phyloP scores from a whole-genome alignment of 2,113 vertebrate genomes.

The Xenopus laevis region DNA sequence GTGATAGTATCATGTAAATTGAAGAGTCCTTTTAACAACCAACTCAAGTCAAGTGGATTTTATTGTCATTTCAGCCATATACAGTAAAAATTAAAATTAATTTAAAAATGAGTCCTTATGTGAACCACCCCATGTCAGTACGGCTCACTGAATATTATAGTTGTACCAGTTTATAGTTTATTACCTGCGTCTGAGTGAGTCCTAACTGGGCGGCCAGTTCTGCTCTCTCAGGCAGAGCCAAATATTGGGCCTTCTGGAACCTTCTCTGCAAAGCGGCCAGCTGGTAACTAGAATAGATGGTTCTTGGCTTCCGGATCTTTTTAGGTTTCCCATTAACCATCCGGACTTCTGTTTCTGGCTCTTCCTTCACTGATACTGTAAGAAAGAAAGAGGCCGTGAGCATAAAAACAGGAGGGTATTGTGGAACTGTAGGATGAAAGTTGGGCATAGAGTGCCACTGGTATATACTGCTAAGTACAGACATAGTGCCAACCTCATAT shows the following conservation, averaged over 20 bases:
- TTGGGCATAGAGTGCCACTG: neutral
- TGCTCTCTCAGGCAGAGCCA: constrained; percentile 90
- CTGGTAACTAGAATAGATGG: constrained; percentile 98
- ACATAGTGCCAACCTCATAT: too few species aligned
- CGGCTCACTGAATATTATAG: too few species aligned
- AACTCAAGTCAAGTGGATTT: too few species aligned
- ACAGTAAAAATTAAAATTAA: too few species aligned
- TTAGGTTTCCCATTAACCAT: constrained; percentile 99
- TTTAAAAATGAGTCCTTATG: too few species aligned
- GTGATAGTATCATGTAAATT: too few species aligned
- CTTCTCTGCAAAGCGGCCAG: constrained; percentile 92
- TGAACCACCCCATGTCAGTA: too few species aligned
- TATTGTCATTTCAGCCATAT: too few species aligned
- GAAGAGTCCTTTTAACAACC: too few species aligned
- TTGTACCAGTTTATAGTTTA: too few species aligned
- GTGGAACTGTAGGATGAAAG: too few species aligned
- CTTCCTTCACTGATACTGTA: constrained; percentile 85
- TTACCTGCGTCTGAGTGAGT: constrained; percentile 97
- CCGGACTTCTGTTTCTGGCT: constrained; percentile 91
- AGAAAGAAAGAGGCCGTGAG: constrained; percentile 3
- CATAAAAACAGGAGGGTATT: neutral
- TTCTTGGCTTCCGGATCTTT: constrained; percentile 95
- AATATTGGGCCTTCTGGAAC: constrained; percentile 96
- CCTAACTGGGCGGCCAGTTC: constrained; percentile 94
- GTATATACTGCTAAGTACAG: neutral